A percentile compares a stretch with the other conserved stretches of the same genome.
Evolutionary conservation across 2,888 invertebrate genomes (phyloP).

Genomic region (Druceiella hillmani): DNA sequence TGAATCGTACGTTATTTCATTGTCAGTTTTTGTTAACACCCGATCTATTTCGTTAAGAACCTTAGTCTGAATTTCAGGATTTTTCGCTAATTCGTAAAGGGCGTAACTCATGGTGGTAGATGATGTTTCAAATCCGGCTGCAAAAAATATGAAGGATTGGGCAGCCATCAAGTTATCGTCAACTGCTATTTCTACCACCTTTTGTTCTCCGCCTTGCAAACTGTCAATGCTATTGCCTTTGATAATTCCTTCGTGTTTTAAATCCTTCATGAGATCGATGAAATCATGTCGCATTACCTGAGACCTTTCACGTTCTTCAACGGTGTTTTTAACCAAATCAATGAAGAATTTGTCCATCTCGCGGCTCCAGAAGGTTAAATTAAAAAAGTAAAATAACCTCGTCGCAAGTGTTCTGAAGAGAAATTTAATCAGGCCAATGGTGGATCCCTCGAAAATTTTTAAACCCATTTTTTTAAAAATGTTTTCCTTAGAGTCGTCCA

Average conservation of each 20-base stretch:
- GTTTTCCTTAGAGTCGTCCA: slow-evolving; percentile 22
- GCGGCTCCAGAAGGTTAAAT: no score
- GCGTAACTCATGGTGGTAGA: slow-evolving; percentile 36
- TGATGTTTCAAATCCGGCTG: slow-evolving; percentile 42
- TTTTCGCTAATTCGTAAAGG: slow-evolving; percentile 33
- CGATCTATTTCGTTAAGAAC: slow-evolving; percentile 27
- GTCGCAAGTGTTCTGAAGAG: not conserved
- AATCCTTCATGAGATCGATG: slow-evolving; percentile 20
- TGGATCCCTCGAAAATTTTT: slow-evolving; percentile 7
- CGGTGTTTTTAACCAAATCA: slow-evolving; percentile 18
- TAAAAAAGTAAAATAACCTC: no score
- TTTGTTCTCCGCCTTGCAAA: slow-evolving; percentile 5
- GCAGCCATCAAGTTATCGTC: slow-evolving; percentile 33
- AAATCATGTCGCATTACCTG: slow-evolving; percentile 16
- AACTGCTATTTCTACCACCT: slow-evolving; percentile 25
- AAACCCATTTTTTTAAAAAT: slow-evolving; percentile 20
- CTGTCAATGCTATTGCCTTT: slow-evolving; percentile 3
- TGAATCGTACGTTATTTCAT: slow-evolving; percentile 26
- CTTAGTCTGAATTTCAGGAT: slow-evolving; percentile 35
- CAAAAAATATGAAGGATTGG: slow-evolving; percentile 40
- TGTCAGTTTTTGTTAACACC: slow-evolving; percentile 23
- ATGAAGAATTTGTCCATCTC: slow-evolving; percentile 15
- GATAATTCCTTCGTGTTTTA: slow-evolving; percentile 10
- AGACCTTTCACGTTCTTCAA: slow-evolving; percentile 11
- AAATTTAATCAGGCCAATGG: not conserved